A percentile compares a stretch with the other conserved stretches of the same genome.
Evolutionary conservation across 64 coral and sea anemone species (phyloP).

Genomic region (Montipora foliosa): DNA sequence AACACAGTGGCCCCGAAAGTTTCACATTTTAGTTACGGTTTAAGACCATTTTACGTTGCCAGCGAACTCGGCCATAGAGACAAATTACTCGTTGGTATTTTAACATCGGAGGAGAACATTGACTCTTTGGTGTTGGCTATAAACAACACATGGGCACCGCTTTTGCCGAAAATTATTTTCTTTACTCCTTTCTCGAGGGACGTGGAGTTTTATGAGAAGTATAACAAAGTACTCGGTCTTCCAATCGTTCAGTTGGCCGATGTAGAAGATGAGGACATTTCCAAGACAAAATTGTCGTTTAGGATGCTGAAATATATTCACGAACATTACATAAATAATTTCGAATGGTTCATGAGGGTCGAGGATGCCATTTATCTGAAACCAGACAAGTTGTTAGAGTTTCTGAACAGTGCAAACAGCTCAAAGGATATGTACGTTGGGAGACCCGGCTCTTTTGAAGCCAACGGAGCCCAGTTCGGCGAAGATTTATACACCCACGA

Average conservation of each 20-base stretch:
- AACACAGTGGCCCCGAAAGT: slow-evolving; percentile 83
- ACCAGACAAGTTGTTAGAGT: slow-evolving; percentile 86
- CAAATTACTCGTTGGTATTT: slow-evolving; percentile 86
- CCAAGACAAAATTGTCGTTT: slow-evolving; percentile 90
- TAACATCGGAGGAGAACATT: slow-evolving; percentile 85
- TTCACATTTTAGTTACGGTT: slow-evolving; percentile 82
- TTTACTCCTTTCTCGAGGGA: slow-evolving; percentile 93
- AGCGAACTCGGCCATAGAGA: slow-evolving; percentile 97
- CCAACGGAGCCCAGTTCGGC: background rate
- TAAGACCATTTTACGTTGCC: slow-evolving; percentile 95
- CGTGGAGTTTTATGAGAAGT: slow-evolving; percentile 93
- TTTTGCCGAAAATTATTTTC: slow-evolving; percentile 87
- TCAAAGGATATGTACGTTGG: slow-evolving; percentile 93
- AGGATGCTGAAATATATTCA: slow-evolving; percentile 99
- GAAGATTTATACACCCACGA: slow-evolving; percentile 81
- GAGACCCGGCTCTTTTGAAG: slow-evolving; percentile 59
- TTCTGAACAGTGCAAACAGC: slow-evolving; percentile 91
- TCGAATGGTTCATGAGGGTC: slow-evolving; percentile 94
- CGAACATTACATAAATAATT: slow-evolving; percentile 91
- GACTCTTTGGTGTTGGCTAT: slow-evolving; percentile 89
- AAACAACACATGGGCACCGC: slow-evolving; percentile 96
- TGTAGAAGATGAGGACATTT: slow-evolving; percentile 80
- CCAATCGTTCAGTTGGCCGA: slow-evolving; percentile 87
- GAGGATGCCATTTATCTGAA: slow-evolving; percentile 90
- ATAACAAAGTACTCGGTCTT: slow-evolving; percentile 88